Evolutionary conservation across 2,113 vertebrate genomes (phyloP).

Genomic region (Oryzias woworae): DNA sequence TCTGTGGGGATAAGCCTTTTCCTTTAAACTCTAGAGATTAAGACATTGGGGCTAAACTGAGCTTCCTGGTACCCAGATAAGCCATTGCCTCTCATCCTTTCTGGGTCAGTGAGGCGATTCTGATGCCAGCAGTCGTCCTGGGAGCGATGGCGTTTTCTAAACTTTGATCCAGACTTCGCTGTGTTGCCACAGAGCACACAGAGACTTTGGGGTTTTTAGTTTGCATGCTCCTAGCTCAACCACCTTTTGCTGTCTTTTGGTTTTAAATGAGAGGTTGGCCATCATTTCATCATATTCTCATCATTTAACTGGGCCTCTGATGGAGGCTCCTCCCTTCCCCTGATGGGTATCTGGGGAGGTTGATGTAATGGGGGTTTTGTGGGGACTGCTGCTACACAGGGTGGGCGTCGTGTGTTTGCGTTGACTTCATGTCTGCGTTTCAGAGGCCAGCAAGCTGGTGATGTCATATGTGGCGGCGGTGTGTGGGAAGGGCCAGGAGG

Average conservation of each 20-base stretch:
- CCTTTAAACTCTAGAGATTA: background rate
- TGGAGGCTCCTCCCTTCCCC: background rate
- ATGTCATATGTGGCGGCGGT: conserved; percentile 99
- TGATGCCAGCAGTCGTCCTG: conserved; percentile 35
- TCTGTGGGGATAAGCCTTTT: background rate
- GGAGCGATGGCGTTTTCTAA: conserved; percentile 19
- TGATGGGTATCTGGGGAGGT: conserved; percentile 37
- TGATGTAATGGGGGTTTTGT: conserved; percentile 61
- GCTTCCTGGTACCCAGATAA: no score
- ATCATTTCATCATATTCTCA: no score
- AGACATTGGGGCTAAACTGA: background rate
- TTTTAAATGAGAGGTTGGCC: no score
- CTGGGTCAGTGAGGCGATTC: conserved; percentile 39
- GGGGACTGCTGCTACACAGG: conserved; percentile 16
- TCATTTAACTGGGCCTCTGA: no score
- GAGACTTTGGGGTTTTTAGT: no score
- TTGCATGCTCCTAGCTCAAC: no score
- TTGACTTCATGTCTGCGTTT: conserved; percentile 57
- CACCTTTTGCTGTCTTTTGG: no score
- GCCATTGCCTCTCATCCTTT: conserved; percentile 39
- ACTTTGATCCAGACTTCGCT: conserved; percentile 4
- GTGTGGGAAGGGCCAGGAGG: conserved; percentile 97
- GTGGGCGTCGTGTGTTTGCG: conserved; percentile 19
- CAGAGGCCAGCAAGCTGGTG: conserved; percentile 98
- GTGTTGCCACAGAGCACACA: background rate